Base-by-base conservation (phyloP, 2,888 invertebrate genomes). In the Cerastoderma edule region DNA sequence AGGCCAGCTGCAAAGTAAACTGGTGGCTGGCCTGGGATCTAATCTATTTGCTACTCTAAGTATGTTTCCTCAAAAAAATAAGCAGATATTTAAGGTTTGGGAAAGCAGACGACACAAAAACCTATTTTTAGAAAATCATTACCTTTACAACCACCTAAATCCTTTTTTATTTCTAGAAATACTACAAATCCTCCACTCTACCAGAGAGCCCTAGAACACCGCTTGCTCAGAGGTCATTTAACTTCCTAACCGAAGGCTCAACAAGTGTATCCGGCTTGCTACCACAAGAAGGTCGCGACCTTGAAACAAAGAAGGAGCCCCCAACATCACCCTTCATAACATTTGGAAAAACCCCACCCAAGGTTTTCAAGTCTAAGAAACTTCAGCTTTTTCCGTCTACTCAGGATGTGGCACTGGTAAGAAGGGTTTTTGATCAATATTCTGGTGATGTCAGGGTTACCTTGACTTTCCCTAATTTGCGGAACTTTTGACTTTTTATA, bases 271-370 rank as follows among this genome's bases (percentile, higher is more conserved):
- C 24, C 0, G 28, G 24, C 6, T 33, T 48, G 30, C 5, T 60
- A 28, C 19, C 22, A 0, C 46, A 50, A 8, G 72, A 70, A 32
- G 30, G 54, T 16, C 63, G 48, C 0, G 57, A 50, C 19, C 50
- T 27, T 35, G 67, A 68, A 6, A n/a, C 65, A 0, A 54, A 65
- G 0, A 50, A 69, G 32, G 71, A 67, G 28, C 67, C 73, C 13
- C 74, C 73, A 1, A 84, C 84, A 33, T 88, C 88, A 24, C 87
- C 87, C 24, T 89, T 90, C 76, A 86, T 89, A 0, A 90, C 90
- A 1, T 90, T 90, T 78, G 90, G 90, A 13, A 90, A 90, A 75
- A 85, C 86, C 6, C 84, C 87, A n/a, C 83, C 86, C 6, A 85
- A 85, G 69, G 65, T 83, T 16, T 65, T 82, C 33, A 76, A 64